These are phyloP conservation scores for Tapirus indicus DNA, from an alignment of 2,797 vertebrate species.

Conservation along the genomic window DNA sequence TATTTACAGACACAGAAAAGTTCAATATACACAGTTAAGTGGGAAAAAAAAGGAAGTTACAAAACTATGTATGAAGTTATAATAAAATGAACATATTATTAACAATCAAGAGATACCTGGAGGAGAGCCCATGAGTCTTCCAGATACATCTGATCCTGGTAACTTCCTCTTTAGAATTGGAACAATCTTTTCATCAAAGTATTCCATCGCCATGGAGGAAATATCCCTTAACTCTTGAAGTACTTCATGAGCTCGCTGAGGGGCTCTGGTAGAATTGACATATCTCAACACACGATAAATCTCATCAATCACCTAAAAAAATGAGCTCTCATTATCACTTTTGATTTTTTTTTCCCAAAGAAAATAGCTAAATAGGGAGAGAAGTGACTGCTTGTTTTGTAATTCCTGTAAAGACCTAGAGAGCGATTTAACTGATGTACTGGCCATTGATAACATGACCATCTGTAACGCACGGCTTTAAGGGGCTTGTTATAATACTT, in stretches of 20 bases:
- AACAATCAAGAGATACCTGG: constrained; percentile 90
- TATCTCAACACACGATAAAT: constrained; percentile 99
- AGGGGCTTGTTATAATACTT: neutral
- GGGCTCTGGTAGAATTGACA: constrained; percentile 98
- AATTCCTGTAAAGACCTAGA: neutral
- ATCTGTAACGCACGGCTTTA: neutral
- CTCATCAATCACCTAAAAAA: constrained; percentile 98
- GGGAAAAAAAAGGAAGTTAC: neutral
- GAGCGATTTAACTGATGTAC: neutral
- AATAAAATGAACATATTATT: neutral
- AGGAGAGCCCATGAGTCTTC: constrained; percentile 96
- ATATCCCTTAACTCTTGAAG: constrained; percentile 98
- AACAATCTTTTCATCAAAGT: constrained; percentile 99
- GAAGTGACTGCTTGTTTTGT: neutral
- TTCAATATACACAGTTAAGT: neutral
- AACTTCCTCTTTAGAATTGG: constrained; percentile 98
- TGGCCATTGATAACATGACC: neutral
- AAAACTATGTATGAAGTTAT: neutral
- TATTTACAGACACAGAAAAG: neutral
- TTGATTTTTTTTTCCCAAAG: neutral
- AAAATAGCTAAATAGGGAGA: constrained; percentile 6
- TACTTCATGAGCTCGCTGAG: constrained; percentile 98
- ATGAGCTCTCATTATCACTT: constrained; percentile 70
- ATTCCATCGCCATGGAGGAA: constrained; percentile 99
- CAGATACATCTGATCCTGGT: constrained; percentile 97